Evolutionary conservation across 2,113 vertebrate species (phyloP), one percentile per base, ranked within the genome.

Genomic region (Myxocyprinus asiaticus): DNA sequence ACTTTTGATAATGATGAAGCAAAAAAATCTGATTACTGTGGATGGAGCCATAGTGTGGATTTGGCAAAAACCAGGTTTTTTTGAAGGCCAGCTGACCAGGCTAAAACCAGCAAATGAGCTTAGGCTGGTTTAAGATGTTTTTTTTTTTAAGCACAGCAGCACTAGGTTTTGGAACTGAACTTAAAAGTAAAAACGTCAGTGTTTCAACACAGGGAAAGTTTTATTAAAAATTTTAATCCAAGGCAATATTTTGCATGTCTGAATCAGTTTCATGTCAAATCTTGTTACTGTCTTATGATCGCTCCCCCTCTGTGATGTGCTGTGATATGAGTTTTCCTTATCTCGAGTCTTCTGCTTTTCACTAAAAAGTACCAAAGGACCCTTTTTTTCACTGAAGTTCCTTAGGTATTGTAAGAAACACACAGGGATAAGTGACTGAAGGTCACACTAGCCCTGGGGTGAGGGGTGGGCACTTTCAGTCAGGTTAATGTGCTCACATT

Each of bases 391-490:
- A 42, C 67, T n/a, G 42, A 63, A 11, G 55, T 76, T 85, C 86
- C 86, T 83, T 79, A 43, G 77, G 84, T 86, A 85, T 84, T 69
- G 80, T 81, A 78, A 83, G 88, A 74, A 55, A 65, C 78, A 84
- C 88, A 76, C 50, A 68, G 72, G 85, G 76, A 71, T 76, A 82
- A 81, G 80, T 85, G 83, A 86, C 87, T 82, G 88, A 91, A 90
- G 90, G 90, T 92, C 92, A 91, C 80, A 86, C 87, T 78, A 88
- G 85, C 76, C 87, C 87, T 67, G 72, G 83, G 64, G 75, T 79
- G 84, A 79, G 67, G 47, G 58, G 75, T 77, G 74, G 42, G 83
- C 6, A 62, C 81, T 86, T 86, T 87, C 87, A 88, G 88, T 90
- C 75, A 88, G 80, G 83, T 78, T 87, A 86, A 89, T 83, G 86